phyloP scores from a whole-genome alignment of 1,140 invertebrate species.

The Sarcophaga bullata region DNA sequence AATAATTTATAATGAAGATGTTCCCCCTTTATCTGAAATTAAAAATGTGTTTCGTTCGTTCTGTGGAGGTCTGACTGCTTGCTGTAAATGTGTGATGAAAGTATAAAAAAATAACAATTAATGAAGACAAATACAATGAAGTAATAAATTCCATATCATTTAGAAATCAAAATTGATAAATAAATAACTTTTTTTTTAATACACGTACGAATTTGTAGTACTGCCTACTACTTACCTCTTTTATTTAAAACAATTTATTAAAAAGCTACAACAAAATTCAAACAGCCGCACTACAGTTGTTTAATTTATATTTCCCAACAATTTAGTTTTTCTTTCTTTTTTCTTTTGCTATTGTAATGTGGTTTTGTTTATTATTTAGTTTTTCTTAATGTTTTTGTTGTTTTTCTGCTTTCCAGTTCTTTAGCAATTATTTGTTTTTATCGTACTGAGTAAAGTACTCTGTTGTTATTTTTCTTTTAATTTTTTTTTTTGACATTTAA shows the following conservation, averaged over 20 bases:
- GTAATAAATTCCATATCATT: slow-evolving; percentile 9
- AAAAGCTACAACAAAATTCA: not conserved
- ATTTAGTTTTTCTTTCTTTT: not conserved
- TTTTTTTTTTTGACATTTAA: slow-evolving; percentile 1
- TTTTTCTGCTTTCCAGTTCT: not conserved
- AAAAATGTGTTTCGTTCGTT: too few relatives aligned
- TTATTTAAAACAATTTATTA: slow-evolving; percentile 15
- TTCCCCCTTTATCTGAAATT: too few relatives aligned
- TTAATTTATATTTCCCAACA: not conserved
- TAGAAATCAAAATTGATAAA: not conserved
- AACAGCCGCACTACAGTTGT: not conserved
- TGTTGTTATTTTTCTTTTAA: not conserved
- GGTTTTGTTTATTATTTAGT: not conserved
- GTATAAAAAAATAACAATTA: slow-evolving; percentile 1
- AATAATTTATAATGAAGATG: too few relatives aligned
- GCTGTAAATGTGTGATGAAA: not conserved
- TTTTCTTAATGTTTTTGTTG: not conserved
- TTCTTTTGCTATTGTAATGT: too few relatives aligned
- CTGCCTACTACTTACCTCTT: not conserved
- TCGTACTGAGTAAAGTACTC: not conserved
- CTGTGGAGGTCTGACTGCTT: too few relatives aligned
- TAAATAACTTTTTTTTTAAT: not conserved
- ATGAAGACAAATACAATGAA: not conserved
- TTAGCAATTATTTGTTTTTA: slow-evolving; percentile 19
- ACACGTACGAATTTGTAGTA: too few relatives aligned